phyloP scores from a whole-genome alignment of 2,797 vertebrate genomes.

The Picus viridis region DNA sequence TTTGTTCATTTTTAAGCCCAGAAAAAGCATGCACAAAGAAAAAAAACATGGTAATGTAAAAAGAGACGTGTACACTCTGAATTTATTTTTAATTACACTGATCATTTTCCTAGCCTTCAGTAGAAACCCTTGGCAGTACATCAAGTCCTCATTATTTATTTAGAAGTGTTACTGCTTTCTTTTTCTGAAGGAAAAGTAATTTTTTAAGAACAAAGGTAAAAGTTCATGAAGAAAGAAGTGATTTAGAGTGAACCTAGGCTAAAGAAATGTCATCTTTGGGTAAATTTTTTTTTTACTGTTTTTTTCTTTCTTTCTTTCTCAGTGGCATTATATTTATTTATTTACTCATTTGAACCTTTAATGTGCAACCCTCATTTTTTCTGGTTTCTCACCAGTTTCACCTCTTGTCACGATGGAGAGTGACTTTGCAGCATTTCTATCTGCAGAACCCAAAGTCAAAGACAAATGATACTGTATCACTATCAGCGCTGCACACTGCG shows the following conservation, averaged over 20 bases:
- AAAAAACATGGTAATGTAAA: slow-evolving; percentile 26
- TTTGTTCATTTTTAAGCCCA: slow-evolving; percentile 37
- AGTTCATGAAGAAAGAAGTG: not conserved
- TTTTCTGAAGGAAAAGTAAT: slow-evolving; percentile 38
- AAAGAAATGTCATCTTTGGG: not conserved
- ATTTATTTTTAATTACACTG: slow-evolving; percentile 72
- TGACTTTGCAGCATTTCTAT: not conserved
- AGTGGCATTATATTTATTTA: not conserved
- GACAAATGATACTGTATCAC: not conserved
- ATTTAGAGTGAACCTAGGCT: not conserved
- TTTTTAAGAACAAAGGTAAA: slow-evolving; percentile 56
- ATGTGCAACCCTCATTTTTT: not conserved
- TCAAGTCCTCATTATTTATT: slow-evolving; percentile 72
- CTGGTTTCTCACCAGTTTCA: not conserved
- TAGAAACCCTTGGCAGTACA: slow-evolving; percentile 67
- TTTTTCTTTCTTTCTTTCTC: not conserved
- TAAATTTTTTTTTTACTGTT: not conserved
- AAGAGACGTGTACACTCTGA: slow-evolving; percentile 46
- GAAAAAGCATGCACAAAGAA: slow-evolving; percentile 24
- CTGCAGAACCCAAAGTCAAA: not conserved
- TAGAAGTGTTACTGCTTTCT: slow-evolving; percentile 63
- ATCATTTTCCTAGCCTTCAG: slow-evolving; percentile 66
- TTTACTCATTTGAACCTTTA: not conserved
- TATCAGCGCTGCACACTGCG: not conserved
- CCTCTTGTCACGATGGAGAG: not conserved